A percentile compares a stretch with the other conserved stretches of the same genome.
These are phyloP conservation scores for Esox niger DNA, from an alignment of 2,113 vertebrate species.

Conservation along the genomic window DNA sequence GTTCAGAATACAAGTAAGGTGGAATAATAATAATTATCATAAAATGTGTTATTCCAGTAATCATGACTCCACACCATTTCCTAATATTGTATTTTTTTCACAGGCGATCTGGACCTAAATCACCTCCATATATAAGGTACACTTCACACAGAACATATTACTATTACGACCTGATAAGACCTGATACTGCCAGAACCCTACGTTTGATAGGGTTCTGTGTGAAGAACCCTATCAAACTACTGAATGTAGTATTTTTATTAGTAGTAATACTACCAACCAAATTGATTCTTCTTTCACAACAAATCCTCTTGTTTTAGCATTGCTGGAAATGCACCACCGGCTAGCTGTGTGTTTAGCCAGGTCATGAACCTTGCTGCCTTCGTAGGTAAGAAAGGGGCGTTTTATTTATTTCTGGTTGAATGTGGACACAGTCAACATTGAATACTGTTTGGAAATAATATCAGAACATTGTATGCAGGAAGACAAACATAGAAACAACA, in stretches of 20 bases:
- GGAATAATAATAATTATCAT: not conserved
- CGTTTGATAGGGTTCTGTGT: too few species aligned
- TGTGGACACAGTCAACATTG: too few species aligned
- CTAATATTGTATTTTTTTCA: constrained; percentile 23
- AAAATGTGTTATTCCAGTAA: not conserved
- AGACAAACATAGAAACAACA: too few species aligned
- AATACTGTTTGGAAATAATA: too few species aligned
- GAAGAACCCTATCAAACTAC: too few species aligned
- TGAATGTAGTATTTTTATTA: too few species aligned
- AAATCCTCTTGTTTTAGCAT: constrained; percentile 71
- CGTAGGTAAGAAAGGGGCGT: constrained; percentile 74
- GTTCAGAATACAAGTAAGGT: constrained; percentile 76
- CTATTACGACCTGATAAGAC: too few species aligned
- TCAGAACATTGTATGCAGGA: too few species aligned
- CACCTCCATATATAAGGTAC: constrained; percentile 89
- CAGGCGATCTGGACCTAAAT: constrained; percentile 67
- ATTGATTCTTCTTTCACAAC: not conserved
- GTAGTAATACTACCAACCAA: not conserved
- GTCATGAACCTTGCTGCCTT: constrained; percentile 91
- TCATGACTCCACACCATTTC: not conserved
- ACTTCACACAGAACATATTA: not conserved
- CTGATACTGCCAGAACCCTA: too few species aligned
- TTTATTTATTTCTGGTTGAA: not conserved
- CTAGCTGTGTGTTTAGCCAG: constrained; percentile 91
- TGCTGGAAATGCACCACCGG: constrained; percentile 85